These are phyloP conservation scores for Callocephalon fimbriatum DNA, from an alignment of 2,113 vertebrate species.

Conservation along the genomic window DNA sequence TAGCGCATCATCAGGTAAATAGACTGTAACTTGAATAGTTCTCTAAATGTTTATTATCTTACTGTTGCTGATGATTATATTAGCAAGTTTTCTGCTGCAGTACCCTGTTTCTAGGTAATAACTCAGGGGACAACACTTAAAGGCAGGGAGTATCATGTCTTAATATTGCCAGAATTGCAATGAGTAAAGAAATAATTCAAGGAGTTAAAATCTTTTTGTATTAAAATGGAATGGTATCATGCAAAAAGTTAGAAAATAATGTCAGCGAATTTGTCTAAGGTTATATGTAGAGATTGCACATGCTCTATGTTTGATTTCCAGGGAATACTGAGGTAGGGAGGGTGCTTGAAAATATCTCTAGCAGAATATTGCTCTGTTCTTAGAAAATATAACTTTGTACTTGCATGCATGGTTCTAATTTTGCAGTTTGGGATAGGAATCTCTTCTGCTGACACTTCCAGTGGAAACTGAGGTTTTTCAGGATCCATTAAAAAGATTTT, in stretches of 20 bases:
- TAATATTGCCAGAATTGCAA: not conserved
- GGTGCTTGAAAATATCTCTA: not conserved
- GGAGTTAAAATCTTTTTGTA: not conserved
- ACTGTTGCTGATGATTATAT: not conserved
- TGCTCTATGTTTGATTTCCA: not conserved
- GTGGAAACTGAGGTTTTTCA: not conserved
- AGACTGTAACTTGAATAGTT: not conserved
- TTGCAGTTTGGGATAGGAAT: not conserved
- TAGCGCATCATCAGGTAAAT: not conserved
- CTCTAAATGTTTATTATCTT: not conserved
- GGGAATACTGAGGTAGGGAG: not conserved
- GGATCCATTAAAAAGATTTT: not conserved
- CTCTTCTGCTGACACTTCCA: not conserved
- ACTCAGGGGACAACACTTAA: not conserved
- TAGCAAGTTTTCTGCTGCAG: not conserved
- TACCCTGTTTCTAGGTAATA: not conserved
- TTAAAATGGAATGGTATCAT: not conserved
- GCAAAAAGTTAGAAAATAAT: not conserved
- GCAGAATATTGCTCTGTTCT: not conserved
- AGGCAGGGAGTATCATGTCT: not conserved
- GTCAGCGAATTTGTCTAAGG: not conserved
- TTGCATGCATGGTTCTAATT: not conserved
- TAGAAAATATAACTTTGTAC: not conserved
- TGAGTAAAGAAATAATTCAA: not conserved
- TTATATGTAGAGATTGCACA: not conserved